phyloP scores from a whole-genome alignment of 1,140 invertebrate genomes.

The Apis laboriosa region DNA sequence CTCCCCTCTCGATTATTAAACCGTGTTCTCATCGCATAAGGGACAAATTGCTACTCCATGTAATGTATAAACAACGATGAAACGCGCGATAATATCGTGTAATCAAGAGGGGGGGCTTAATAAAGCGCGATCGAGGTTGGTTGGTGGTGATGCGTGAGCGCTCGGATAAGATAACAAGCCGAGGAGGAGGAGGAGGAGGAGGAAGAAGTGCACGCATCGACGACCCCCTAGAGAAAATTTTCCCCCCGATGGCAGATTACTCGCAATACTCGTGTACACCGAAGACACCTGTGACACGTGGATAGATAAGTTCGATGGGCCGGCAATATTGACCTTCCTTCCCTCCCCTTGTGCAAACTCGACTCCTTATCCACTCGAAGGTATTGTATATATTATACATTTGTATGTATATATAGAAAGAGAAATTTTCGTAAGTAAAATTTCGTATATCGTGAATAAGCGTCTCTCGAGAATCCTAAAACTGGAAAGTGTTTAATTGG shows the following conservation, averaged over 20 bases:
- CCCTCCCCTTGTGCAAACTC: conserved; percentile 51
- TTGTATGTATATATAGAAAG: too few relatives aligned
- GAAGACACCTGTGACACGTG: conserved; percentile 55
- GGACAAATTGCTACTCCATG: too few relatives aligned
- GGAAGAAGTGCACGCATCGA: conserved; percentile 44
- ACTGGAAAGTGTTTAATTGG: too few relatives aligned
- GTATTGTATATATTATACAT: too few relatives aligned
- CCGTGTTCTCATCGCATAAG: too few relatives aligned
- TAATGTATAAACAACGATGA: neutral
- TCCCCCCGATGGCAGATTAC: conserved; percentile 36
- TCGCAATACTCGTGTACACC: conserved; percentile 12
- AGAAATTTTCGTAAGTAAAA: too few relatives aligned
- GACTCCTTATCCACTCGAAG: conserved; percentile 31
- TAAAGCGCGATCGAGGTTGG: conserved; percentile 42
- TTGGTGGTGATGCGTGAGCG: conserved; percentile 48
- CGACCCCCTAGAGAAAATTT: conserved; percentile 47
- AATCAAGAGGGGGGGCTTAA: conserved; percentile 4
- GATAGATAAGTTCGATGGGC: conserved; percentile 59
- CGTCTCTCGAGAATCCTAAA: too few relatives aligned
- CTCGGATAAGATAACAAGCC: conserved; percentile 56
- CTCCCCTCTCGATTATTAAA: too few relatives aligned
- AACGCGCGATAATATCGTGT: conserved; percentile 12
- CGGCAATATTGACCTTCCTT: conserved; percentile 65
- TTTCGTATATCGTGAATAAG: too few relatives aligned
- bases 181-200: conserved; percentile 22